Evolutionary conservation across 2,113 vertebrate genomes (phyloP).

Genomic region (Salvelinus namaycush): DNA sequence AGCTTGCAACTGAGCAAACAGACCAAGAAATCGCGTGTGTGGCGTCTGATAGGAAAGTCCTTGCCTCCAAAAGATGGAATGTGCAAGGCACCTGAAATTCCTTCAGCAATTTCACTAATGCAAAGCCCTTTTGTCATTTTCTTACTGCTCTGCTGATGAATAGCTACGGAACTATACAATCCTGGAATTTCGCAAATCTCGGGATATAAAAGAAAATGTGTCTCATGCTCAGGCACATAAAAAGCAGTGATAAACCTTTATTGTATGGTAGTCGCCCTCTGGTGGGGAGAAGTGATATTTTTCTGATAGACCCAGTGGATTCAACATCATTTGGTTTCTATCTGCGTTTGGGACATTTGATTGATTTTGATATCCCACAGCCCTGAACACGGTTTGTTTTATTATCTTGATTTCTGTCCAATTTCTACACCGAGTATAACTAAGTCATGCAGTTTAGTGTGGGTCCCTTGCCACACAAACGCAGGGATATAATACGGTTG

Average conservation of each 20-base stretch:
- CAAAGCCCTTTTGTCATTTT: not conserved
- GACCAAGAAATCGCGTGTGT: not conserved
- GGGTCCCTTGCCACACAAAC: no score
- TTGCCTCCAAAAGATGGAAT: not conserved
- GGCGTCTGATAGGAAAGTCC: not conserved
- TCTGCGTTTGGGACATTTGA: not conserved
- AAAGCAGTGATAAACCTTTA: not conserved
- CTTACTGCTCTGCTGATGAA: not conserved
- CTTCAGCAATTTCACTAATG: not conserved
- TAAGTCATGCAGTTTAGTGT: no score
- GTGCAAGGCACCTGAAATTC: not conserved
- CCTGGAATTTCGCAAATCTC: not conserved
- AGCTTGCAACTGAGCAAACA: not conserved
- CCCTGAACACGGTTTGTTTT: not conserved
- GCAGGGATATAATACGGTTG: slow-evolving; percentile 1
- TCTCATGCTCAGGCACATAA: not conserved
- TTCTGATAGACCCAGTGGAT: not conserved
- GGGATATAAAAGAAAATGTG: not conserved
- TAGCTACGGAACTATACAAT: not conserved
- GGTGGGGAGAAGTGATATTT: not conserved
- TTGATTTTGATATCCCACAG: not conserved
- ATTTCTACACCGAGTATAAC: not conserved
- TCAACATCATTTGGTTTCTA: not conserved
- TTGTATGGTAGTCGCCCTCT: not conserved
- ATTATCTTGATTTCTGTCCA: not conserved